Conservation (phyloP, 2,113 vertebrate species). For the Crotophaga sulcirostris region DNA sequence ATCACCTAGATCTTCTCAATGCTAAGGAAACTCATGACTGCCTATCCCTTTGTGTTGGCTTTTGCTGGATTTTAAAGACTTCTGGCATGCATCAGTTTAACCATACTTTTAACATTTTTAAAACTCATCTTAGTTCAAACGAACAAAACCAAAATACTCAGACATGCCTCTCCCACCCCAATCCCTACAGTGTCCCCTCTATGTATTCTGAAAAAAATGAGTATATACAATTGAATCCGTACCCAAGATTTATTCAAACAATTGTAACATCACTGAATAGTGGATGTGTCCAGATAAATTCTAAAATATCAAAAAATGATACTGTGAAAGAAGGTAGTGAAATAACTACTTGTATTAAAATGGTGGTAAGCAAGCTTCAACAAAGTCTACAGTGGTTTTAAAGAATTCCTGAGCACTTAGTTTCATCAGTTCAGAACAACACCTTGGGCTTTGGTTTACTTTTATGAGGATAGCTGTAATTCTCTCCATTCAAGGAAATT, state of each 20-base stretch:
- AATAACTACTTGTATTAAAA: not conserved
- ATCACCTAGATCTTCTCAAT: not conserved
- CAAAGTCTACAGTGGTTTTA: not conserved
- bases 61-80: not conserved
- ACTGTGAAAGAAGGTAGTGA: not conserved
- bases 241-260: not conserved
- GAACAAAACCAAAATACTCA: not conserved
- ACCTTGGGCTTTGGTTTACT: not conserved
- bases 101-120: not conserved
- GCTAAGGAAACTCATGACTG: not conserved
- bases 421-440: not conserved
- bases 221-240: not conserved
- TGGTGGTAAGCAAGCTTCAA: not conserved
- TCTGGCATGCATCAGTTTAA: not conserved
- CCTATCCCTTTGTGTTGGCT: not conserved
- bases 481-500: conserved; percentile 1
- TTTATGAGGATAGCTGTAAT: conserved; percentile 28
- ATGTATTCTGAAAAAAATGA: not conserved
- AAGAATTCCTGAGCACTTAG: conserved; percentile 34
- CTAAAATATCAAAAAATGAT: not conserved
- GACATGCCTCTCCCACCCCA: fast-evolving
- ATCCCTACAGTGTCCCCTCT: not conserved
- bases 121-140: not conserved
- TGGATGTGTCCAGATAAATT: not conserved
- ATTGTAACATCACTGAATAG: fast-evolving